Base-by-base conservation (phyloP, 2,888 invertebrate genomes). In the Drosophila aldrichi region DNA sequence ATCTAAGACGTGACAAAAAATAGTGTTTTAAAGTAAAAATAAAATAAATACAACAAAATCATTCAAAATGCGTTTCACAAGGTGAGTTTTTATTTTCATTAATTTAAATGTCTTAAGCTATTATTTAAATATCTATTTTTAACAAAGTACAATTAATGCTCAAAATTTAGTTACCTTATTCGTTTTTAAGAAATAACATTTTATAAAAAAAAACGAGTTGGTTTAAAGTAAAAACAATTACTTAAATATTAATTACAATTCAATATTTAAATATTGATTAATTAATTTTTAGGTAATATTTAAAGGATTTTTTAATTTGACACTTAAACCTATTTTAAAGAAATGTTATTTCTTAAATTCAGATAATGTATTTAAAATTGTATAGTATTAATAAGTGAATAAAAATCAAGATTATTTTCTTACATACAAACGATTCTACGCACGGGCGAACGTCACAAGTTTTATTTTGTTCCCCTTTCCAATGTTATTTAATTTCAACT, bases 21-120 rank as follows among this genome's bases (percentile, higher is more conserved):
- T 20, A 63, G 18, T 57, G 22, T 29, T 44, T 56, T 3, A 40
- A 43, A 43, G 16, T 52, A 51, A 20, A 10, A 12, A n/a, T 0
- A 2, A 34, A 48, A 18, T 25, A 34, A 48, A 38, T 38, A n/a
- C 8, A 38, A 18, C 7, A 16, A 25, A 29, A 20, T 8, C 43
- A 6, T 7, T 57, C 62, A 90, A 80, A 64, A 90, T 90, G 90
- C 88, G 90, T 70, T 91, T 82, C 54, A 81, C 81, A 73, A 90
- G 74, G 91, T 91, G 77, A 78, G 75, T 7, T 52, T 6, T 54
- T n/a, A 41, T 22, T 32, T 32, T n/a, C 25, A n/a, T 32, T 9
- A 14, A 29, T 10, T n/a, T 40, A 2, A 29, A 40, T 10, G 5
- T 49, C 10, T 25, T 25, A 25, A 25, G 25, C 25, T 0, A 25